Conservation (phyloP, 1,140 invertebrate species). For the Drosophila navojoa region DNA sequence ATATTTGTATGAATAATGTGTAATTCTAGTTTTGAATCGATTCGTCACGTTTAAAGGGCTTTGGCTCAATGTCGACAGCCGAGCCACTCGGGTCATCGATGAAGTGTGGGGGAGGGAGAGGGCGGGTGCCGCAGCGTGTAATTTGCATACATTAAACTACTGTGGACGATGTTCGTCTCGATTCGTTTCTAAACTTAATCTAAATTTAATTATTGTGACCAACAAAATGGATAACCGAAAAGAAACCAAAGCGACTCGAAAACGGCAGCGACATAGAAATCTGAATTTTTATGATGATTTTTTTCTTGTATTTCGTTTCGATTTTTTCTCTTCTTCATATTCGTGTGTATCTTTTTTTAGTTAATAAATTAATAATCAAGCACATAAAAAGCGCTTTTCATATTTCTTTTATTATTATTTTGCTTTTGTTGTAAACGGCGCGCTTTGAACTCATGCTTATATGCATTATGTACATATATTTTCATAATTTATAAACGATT, state of each 20-base stretch:
- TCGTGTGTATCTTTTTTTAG: too few species aligned
- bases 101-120: background rate
- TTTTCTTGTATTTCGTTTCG: constrained; percentile 4
- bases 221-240: constrained; percentile 51
- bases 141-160: constrained; percentile 82
- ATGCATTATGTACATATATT: constrained; percentile 80
- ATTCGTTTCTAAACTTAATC: constrained; percentile 67
- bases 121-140: constrained; percentile 55
- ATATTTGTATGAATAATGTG: constrained; percentile 1
- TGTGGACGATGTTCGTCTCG: constrained; percentile 57
- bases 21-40: constrained; percentile 72
- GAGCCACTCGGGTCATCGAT: constrained; percentile 18
- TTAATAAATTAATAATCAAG: constrained; percentile 80
- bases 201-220: constrained; percentile 81
- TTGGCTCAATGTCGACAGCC: constrained; percentile 71
- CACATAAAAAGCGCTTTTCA: constrained; percentile 72
- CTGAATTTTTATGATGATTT: constrained; percentile 41
- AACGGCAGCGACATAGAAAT: constrained; percentile 51
- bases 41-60: constrained; percentile 73
- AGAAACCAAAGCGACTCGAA: constrained; percentile 47
- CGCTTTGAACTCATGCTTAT: constrained; percentile 71
- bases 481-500: constrained; percentile 80
- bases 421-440: constrained; percentile 44
- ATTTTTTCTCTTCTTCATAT: too few species aligned
- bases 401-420: constrained; percentile 51